Base-by-base conservation (phyloP, 1,140 invertebrate species). In the Drosophila repletoides region DNA sequence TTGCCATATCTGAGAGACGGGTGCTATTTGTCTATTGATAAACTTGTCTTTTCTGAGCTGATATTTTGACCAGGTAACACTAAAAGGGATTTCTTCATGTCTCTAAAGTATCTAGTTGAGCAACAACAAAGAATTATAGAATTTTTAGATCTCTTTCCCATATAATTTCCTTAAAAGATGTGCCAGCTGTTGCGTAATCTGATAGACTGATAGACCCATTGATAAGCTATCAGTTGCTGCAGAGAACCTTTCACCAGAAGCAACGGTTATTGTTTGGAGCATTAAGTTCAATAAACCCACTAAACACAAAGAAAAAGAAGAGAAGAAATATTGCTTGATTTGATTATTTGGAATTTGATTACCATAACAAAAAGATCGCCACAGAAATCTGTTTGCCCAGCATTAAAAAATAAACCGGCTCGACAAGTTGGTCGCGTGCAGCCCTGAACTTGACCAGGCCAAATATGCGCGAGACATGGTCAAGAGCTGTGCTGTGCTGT, bases 391-490 rank as follows among this genome's bases (percentile, higher is more conserved):
- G 22, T 17, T 56, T 41, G 33, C 40, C 41, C 56, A 58, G 61
- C 71, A 24, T 5, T 12, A 21, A 19, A 5, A 9, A 17, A 19
- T 21, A 76, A 81, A 81, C 76, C 72, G 76, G 76, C 76, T 55
- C 66, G 67, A 68, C 76, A 41, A 72, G 70, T 77, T 79, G 65
- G 72, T 86, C 60, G 74, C 71, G 79, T 77, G 71, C 55, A 72
- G 76, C 80, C 80, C 76, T 86, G 80, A 86, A 86, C 80, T 86
- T 86, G 80, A 86, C 80, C 79, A 72, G 58, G 53, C 68, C 53
- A 66, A 66, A 60, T n/a, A n/a, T n/a, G n/a, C n/a, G 10, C 6
- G 7, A 9, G 12, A 36, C 24, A 46, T 24, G 41, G n/a, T n/a
- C 31, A 40, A 58, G 6, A 4, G 19, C 1, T 38, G 40, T 21